These are phyloP conservation scores for Caiman crocodilus DNA, from an alignment of 2,797 vertebrate species.

Conservation along the genomic window DNA sequence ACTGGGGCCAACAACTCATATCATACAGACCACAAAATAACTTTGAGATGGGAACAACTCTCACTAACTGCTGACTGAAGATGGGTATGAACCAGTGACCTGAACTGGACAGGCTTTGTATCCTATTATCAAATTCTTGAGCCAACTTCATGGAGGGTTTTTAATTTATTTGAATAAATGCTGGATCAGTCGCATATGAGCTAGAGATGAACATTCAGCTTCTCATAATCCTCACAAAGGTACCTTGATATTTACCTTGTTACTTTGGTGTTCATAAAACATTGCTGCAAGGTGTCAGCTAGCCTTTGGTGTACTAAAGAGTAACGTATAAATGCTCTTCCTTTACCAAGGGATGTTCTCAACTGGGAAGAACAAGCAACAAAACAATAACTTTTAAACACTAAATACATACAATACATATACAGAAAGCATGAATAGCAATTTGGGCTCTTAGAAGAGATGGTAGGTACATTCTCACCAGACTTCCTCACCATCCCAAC, in stretches of 20 bases:
- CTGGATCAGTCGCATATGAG: background rate
- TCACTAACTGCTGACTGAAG: constrained; percentile 37
- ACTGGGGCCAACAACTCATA: background rate
- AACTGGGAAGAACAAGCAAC: constrained; percentile 80
- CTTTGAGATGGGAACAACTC: background rate
- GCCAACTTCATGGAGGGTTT: constrained; percentile 19
- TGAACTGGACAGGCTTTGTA: constrained; percentile 5
- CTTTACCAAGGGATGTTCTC: constrained; percentile 94
- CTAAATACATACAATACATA: accelerated
- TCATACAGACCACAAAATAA: background rate
- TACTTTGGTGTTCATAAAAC: constrained; percentile 93
- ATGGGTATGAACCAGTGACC: constrained; percentile 12
- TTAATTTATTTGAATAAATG: constrained; percentile 11
- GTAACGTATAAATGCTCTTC: constrained; percentile 95
- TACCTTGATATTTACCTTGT: constrained; percentile 86
- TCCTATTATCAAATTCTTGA: constrained; percentile 46
- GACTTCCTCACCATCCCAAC: background rate
- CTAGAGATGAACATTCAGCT: background rate
- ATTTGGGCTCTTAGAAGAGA: background rate
- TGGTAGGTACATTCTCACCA: background rate
- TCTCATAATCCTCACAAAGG: background rate
- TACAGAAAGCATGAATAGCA: background rate
- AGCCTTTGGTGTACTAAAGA: constrained; percentile 95
- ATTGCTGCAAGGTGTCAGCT: constrained; percentile 96
- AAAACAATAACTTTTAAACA: background rate